Percentiles rank a stretch among this genome's conserved stretches.
These are phyloP conservation scores for Eurytoma adleriae DNA, from an alignment of 2,888 invertebrate genomes.

Conservation along the genomic window DNA sequence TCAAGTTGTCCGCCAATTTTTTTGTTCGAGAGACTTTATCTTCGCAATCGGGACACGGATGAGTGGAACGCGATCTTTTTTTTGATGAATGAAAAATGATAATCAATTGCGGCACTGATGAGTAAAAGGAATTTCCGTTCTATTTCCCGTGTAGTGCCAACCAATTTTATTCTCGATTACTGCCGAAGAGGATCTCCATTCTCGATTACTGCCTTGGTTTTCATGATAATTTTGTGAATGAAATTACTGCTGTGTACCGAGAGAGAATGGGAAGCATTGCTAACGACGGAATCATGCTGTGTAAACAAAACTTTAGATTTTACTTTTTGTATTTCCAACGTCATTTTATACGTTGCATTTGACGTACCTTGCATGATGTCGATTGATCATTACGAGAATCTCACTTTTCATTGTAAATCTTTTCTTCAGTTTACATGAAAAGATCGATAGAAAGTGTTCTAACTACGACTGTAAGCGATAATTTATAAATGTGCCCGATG, in stretches of 20 bases:
- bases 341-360: too few species aligned
- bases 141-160: neutral
- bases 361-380: too few species aligned
- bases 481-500: too few species aligned
- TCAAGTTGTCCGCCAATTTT: too few species aligned
- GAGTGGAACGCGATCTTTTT: too few species aligned
- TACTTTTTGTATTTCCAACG: neutral
- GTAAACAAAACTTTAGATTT: constrained; percentile 18
- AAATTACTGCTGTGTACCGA: constrained; percentile 5
- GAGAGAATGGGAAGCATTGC: neutral
- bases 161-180: constrained; percentile 17
- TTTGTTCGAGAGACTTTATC: too few species aligned
- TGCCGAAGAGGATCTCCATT: constrained; percentile 9
- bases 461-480: too few species aligned
- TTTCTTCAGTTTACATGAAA: constrained; percentile 3
- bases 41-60: too few species aligned
- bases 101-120: too few species aligned
- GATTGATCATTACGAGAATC: neutral
- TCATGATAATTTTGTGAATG: constrained; percentile 20
- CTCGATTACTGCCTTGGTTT: constrained; percentile 29
- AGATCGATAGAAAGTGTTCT: too few species aligned
- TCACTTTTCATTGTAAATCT: neutral
- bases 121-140: too few species aligned
- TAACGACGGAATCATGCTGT: neutral
- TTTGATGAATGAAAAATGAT: too few species aligned